These are phyloP conservation scores for Drosophila pruinosa DNA, from an alignment of 1,140 invertebrate genomes.

Conservation along the genomic window DNA sequence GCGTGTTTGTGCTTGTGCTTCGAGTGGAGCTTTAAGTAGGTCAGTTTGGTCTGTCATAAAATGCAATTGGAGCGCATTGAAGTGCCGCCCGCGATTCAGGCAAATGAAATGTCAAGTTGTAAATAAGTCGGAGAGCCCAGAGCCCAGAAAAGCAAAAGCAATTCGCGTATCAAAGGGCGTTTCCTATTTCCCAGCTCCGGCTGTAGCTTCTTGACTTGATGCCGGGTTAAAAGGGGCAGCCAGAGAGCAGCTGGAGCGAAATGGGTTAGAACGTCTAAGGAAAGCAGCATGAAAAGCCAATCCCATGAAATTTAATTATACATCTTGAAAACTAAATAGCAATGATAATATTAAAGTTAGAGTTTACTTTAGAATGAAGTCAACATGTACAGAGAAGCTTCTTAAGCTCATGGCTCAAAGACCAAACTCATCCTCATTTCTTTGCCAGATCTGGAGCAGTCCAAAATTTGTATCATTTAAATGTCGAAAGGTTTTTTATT, in stretches of 20 bases:
- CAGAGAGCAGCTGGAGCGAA: background rate
- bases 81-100: conserved; percentile 59
- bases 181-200: background rate
- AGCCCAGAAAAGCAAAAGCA: background rate
- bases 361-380: background rate
- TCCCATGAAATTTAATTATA: background rate
- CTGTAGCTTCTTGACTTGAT: background rate
- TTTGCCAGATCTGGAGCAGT: background rate
- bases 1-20: conserved; percentile 8
- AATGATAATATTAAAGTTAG: background rate
- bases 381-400: background rate
- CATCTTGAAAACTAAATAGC: background rate
- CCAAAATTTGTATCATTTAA: conserved; percentile 3
- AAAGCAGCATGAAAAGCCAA: background rate
- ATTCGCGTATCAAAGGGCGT: conserved; percentile 10
- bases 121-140: conserved; percentile 51
- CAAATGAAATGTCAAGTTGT: conserved; percentile 77
- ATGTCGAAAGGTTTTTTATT: background rate
- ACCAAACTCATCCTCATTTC: background rate
- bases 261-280: background rate
- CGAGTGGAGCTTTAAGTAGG: conserved; percentile 65
- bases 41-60: conserved; percentile 76
- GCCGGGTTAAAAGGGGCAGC: background rate
- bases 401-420: background rate
- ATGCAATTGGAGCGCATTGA: conserved; percentile 77